phyloP scores from a whole-genome alignment of 2,797 vertebrate species.

The Nothura maculosa region DNA sequence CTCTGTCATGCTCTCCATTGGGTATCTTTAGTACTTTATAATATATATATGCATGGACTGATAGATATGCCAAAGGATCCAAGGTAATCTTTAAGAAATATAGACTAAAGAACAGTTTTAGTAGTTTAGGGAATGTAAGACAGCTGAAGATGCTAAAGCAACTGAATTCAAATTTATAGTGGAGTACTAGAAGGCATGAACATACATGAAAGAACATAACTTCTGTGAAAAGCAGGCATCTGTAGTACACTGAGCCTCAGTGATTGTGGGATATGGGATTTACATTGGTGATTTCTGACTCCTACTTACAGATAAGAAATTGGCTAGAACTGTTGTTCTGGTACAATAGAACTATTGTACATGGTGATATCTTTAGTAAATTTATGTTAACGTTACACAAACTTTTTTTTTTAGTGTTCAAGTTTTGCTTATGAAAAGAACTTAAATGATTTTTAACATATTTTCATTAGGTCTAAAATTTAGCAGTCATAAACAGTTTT shows the following conservation, averaged over 20 bases:
- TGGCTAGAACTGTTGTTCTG: not conserved
- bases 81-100: not conserved
- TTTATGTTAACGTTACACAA: not conserved
- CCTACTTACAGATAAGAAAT: not conserved
- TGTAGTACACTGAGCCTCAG: not conserved
- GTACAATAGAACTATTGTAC: too few relatives aligned
- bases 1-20: not conserved
- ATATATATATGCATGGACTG: not conserved
- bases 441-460: not conserved
- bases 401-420: not conserved
- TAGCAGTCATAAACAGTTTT: rapidly evolving
- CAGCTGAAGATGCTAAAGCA: not conserved
- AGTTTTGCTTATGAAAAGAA: not conserved
- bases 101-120: not conserved
- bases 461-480: not conserved
- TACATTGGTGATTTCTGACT: not conserved
- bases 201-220: not conserved
- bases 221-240: not conserved
- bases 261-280: not conserved
- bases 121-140: not conserved
- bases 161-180: not conserved
- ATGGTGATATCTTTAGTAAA: not conserved
- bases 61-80: not conserved
- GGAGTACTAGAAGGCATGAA: not conserved
- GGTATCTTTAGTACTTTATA: not conserved